Base-by-base conservation (phyloP, 1,140 invertebrate genomes). In the Macrocentrus cingulum region DNA sequence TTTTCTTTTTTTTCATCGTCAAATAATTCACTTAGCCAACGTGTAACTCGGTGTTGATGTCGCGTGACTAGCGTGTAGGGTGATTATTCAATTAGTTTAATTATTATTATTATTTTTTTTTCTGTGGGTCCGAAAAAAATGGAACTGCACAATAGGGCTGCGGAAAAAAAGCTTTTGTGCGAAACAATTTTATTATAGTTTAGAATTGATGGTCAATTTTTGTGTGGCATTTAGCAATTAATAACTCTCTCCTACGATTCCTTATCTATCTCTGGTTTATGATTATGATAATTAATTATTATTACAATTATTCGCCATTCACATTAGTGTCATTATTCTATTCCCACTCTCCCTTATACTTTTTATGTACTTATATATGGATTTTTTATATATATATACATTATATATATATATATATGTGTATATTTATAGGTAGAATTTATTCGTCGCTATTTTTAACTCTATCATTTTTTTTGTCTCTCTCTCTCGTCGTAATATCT, bases 391-490 rank as follows among this genome's bases (percentile, higher is more conserved):
- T 29, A 29, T 9, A 29, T 5, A 5, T 15, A 25, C 29, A 22
- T 13, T n/a, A n/a, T n/a, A 25, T 46, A 46, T 23, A 23, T 46
- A 46, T 23, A 25, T 46, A 46, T 11, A 5, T 29, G 9, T 29
- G 9, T 9, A 29, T 5, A 5, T 22, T n/a, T 22, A 46, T 22
- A 46, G 22, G 22, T 46, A 46, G 44, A 46, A 22, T 18, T 13
- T 13, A 22, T 3, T 46, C 44, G 44, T 62, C 59, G 65, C 66
- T 61, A 61, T 65, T 56, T 64, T 64, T 56, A 55, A 65, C 56
- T 61, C 63, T 69, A 66, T 66, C 61, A 66, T 67, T 56, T 56
- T 57, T 64, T 67, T 60, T 68, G 62, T 66, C 65, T 64, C 41
- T 57, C 61, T 57, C 60, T 66, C 59, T 65, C 54, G 63, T 69